These are phyloP conservation scores for Meloidogyne exigua DNA, from an alignment of 1,140 invertebrate species.

Conservation along the genomic window DNA sequence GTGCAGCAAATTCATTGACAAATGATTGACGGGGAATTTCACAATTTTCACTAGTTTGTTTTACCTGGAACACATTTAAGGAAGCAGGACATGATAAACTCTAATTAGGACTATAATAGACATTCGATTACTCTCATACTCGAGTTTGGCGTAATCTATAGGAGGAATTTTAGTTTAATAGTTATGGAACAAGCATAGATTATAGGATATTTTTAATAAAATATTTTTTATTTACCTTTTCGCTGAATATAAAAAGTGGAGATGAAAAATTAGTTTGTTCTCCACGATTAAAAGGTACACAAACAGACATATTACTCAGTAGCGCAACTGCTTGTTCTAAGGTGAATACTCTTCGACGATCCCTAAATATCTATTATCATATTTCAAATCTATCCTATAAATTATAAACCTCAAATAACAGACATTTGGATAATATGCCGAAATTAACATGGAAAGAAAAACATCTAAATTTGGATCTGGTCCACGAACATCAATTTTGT, in stretches of 20 bases:
- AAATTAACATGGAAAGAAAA: slow-evolving; percentile 68
- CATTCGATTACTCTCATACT: too few species aligned
- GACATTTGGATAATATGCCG: slow-evolving; percentile 92
- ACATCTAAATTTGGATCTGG: slow-evolving; percentile 80
- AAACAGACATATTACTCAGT: slow-evolving; percentile 82
- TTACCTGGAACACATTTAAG: slow-evolving; percentile 11
- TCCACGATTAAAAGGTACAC: slow-evolving; percentile 75
- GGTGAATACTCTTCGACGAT: slow-evolving; percentile 73
- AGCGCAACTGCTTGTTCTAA: slow-evolving; percentile 88
- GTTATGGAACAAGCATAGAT: too few species aligned
- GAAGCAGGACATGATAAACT: slow-evolving; percentile 20
- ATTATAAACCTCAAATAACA: slow-evolving; percentile 83
- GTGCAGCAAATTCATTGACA: slow-evolving; percentile 10
- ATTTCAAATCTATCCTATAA: slow-evolving; percentile 8
- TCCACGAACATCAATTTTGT: slow-evolving; percentile 74
- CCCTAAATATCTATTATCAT: slow-evolving; percentile 25
- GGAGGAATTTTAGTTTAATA: too few species aligned
- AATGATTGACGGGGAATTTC: slow-evolving; percentile 34
- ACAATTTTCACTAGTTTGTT: slow-evolving; percentile 21
- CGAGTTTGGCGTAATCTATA: too few species aligned
- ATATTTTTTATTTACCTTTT: slow-evolving; percentile 72
- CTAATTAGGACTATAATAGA: too few species aligned
- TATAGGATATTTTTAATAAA: too few species aligned
- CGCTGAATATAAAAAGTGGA: slow-evolving; percentile 94
- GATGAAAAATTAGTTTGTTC: slow-evolving; percentile 80